phyloP scores from a whole-genome alignment of 2,113 vertebrate genomes.

The Noturus placidus region DNA sequence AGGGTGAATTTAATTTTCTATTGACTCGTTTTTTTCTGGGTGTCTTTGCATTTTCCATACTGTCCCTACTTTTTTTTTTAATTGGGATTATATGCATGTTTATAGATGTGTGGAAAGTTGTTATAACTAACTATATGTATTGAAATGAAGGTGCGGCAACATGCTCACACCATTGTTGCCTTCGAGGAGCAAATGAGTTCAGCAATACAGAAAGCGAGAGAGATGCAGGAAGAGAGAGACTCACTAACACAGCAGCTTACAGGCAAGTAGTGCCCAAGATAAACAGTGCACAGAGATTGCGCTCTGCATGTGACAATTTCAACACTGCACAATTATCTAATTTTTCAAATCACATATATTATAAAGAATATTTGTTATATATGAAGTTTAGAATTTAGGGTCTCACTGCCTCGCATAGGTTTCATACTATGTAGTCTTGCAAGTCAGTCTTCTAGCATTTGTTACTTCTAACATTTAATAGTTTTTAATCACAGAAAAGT shows the following conservation, averaged over 20 bases:
- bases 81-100: not conserved
- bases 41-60: too few species aligned
- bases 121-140: not conserved
- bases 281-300: not conserved
- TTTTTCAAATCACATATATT: not conserved
- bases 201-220: constrained; percentile 47
- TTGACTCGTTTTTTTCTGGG: too few species aligned
- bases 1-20: too few species aligned
- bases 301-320: not conserved
- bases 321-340: not conserved
- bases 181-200: constrained; percentile 68
- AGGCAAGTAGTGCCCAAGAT: constrained; percentile 59
- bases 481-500: not conserved
- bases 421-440: not conserved
- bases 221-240: constrained; percentile 42
- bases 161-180: constrained; percentile 75
- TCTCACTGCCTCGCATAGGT: not conserved
- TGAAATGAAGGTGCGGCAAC: constrained; percentile 67
- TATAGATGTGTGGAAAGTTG: not conserved
- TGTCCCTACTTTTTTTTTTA: too few species aligned
- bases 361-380: not conserved
- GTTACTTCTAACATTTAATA: not conserved
- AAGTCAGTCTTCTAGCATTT: not conserved
- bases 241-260: constrained; percentile 47
- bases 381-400: not conserved